A percentile compares a stretch with the other conserved stretches of the same genome.
These are phyloP conservation scores for Epinotia demarniana DNA, from an alignment of 2,888 invertebrate genomes.

Conservation along the genomic window DNA sequence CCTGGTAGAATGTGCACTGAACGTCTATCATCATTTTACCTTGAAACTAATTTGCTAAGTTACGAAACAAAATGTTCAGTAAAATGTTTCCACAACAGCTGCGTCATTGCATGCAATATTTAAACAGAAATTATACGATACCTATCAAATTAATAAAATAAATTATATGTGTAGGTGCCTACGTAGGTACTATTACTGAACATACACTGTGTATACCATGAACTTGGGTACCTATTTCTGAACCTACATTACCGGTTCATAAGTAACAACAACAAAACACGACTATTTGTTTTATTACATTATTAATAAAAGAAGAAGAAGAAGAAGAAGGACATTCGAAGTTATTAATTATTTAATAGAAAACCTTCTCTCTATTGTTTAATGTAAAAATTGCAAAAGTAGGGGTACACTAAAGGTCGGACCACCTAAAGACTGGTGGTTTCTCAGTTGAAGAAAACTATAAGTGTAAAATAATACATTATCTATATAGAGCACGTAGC, in stretches of 20 bases:
- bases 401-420: not conserved
- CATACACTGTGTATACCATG: too few relatives aligned
- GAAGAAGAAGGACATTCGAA: too few relatives aligned
- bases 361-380: too few relatives aligned
- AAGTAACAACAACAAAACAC: too few relatives aligned
- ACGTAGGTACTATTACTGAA: too few relatives aligned
- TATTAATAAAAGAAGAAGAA: too few relatives aligned
- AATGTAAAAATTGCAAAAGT: not conserved
- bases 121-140: not conserved
- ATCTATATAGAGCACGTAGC: slow-evolving; percentile 29
- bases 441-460: not conserved
- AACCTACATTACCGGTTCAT: too few relatives aligned
- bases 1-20: too few relatives aligned
- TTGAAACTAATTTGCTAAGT: not conserved
- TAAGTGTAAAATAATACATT: not conserved
- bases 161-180: not conserved
- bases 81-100: not conserved
- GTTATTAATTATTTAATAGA: too few relatives aligned
- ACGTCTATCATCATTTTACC: not conserved
- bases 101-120: not conserved
- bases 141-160: not conserved
- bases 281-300: too few relatives aligned
- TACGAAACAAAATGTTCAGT: not conserved
- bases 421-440: too few relatives aligned
- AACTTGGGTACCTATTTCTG: too few relatives aligned